Evolutionary conservation across 2,797 vertebrate species (phyloP).

Genomic region (Bryconaethiops microstoma): DNA sequence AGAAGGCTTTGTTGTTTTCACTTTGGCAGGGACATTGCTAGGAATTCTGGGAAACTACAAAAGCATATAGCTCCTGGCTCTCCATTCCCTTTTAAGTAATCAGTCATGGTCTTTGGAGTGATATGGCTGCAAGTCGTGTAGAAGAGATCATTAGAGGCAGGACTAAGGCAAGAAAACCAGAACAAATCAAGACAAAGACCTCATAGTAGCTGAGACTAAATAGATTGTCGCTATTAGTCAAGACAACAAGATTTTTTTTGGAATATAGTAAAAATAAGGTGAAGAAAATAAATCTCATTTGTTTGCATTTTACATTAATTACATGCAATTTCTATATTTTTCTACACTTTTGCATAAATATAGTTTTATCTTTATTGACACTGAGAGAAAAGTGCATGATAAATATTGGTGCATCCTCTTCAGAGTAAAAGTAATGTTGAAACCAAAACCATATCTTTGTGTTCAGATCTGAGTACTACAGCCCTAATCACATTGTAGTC

Average conservation of each 20-base stretch:
- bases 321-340: too few species aligned
- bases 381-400: too few species aligned
- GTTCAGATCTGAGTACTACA: not conserved
- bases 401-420: too few species aligned
- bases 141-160: not conserved
- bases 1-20: not conserved
- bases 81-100: not conserved
- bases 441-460: too few species aligned
- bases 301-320: too few species aligned
- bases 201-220: not conserved
- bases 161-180: not conserved
- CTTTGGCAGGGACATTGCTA: not conserved
- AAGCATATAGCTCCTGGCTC: not conserved
- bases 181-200: not conserved
- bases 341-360: too few species aligned
- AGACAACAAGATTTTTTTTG: too few species aligned
- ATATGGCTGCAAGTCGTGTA: not conserved
- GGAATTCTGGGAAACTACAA: not conserved
- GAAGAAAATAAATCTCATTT: too few species aligned
- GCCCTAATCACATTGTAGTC: slow-evolving; percentile 11
- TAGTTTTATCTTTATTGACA: too few species aligned
- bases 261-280: too few species aligned
- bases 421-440: too few species aligned
- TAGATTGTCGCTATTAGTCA: too few species aligned
- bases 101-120: not conserved